Percentiles rank a stretch among this genome's conserved stretches.
phyloP scores from a whole-genome alignment of 2,797 vertebrate genomes.

The Chelmon rostratus region DNA sequence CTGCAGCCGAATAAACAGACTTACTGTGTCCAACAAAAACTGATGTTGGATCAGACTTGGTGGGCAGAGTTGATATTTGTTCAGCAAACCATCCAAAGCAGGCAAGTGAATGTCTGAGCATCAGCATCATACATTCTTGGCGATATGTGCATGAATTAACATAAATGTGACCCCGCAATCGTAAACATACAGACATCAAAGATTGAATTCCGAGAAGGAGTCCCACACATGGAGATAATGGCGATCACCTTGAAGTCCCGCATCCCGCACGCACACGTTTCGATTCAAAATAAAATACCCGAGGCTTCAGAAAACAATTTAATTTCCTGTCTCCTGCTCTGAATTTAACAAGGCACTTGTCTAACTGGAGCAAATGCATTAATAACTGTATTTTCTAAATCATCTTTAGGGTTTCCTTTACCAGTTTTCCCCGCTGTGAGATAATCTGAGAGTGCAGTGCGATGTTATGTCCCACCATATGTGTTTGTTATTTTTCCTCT shows the following conservation, averaged over 20 bases:
- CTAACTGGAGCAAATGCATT: constrained; percentile 53
- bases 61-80: background rate
- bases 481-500: constrained; percentile 77
- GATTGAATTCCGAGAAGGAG: constrained; percentile 22
- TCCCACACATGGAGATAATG: background rate
- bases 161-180: background rate
- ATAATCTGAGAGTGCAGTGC: constrained; percentile 62
- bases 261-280: constrained; percentile 38
- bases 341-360: constrained; percentile 35
- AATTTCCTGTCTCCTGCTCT: constrained; percentile 33
- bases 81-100: background rate
- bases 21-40: too few relatives aligned
- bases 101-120: background rate
- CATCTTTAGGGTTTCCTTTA: constrained; percentile 56
- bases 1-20: background rate
- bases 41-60: background rate
- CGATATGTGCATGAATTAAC: constrained; percentile 15
- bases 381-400: constrained; percentile 52
- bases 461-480: constrained; percentile 71
- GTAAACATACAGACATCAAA: constrained; percentile 1
- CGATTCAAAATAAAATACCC: constrained; percentile 47
- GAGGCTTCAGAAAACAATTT: constrained; percentile 42
- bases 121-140: background rate
- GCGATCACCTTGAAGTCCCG: constrained; percentile 47
- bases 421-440: constrained; percentile 47